Evolutionary conservation across 2,797 vertebrate species (phyloP), one percentile per base, ranked within the genome.

Genomic region (Poeciliopsis gracilis): DNA sequence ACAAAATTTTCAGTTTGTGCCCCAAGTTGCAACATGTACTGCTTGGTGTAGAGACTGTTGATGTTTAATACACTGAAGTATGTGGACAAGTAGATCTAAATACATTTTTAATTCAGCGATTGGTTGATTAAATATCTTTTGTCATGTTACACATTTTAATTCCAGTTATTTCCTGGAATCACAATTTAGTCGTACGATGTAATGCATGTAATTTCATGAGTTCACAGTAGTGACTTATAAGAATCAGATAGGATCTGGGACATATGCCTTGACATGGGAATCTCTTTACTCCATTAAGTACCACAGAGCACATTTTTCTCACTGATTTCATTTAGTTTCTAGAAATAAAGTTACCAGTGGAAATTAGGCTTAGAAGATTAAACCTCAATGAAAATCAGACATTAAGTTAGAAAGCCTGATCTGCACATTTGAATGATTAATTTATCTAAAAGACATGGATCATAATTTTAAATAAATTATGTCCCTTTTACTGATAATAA

Each of bases 61-160:
- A 77, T 20, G 73, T 80, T 78, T 51, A n/a, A 63, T 41, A 16
- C 25, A 69, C 20, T 9, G 41, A 13, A 49, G 13, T 41, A 28
- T 28, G n/a, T 49, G 53, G 63, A 30, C 69, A 23, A 41, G 47
- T 71, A 63, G 9, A 63, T 38, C 30, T 36, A 10, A 61, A 38
- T 36, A 10, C 8, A 10, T 36, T 36, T 63, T 20, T 20, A 63
- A 36, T 11, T 66, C 2, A 38, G 61, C 61, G 1, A 9, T 23
- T 12, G 6, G 16, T 38, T 66, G 33, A 38, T 1, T 0, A 38
- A 4, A 18, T 66, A 3, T 66, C 18, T 38, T 66, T 41, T 12
- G 20, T 25, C 20, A 5, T 23, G 38, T 23, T 20, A 38, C 33
- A 66, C 33, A 9, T 66, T 67, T 20, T 67, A 67, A 38, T 67